phyloP scores from a whole-genome alignment of 2,888 invertebrate species.

The Philereme vetulata region DNA sequence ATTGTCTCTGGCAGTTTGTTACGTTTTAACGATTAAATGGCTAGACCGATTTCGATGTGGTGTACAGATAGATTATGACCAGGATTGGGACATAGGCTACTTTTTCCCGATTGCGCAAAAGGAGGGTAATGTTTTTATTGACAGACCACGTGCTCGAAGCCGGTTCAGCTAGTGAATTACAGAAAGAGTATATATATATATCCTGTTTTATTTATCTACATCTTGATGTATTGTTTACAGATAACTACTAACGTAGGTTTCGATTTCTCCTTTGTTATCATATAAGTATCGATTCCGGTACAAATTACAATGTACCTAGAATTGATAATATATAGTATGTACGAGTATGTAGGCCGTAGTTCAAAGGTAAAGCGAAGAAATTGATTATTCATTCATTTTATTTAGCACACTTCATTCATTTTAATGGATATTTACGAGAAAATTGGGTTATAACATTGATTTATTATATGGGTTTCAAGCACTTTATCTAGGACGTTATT shows the following conservation, averaged over 20 bases:
- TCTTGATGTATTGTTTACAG: neutral
- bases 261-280: neutral
- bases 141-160: too few species aligned
- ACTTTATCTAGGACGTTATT: neutral
- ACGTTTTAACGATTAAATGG: too few species aligned
- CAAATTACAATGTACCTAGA: slow-evolving; percentile 5
- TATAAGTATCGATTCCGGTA: neutral
- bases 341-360: slow-evolving; percentile 9
- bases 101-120: too few species aligned
- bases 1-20: too few species aligned
- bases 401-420: neutral
- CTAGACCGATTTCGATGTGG: too few species aligned
- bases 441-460: too few species aligned
- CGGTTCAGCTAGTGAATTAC: too few species aligned
- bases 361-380: slow-evolving; percentile 10
- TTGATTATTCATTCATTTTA: slow-evolving; percentile 11
- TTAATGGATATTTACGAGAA: neutral
- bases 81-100: too few species aligned
- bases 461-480: too few species aligned
- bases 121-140: too few species aligned
- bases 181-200: too few species aligned
- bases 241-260: neutral
- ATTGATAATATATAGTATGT: neutral
- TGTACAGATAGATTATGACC: too few species aligned
- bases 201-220: neutral